These are phyloP conservation scores for Bradysia coprophila DNA, from an alignment of 1,140 invertebrate species.

Conservation along the genomic window DNA sequence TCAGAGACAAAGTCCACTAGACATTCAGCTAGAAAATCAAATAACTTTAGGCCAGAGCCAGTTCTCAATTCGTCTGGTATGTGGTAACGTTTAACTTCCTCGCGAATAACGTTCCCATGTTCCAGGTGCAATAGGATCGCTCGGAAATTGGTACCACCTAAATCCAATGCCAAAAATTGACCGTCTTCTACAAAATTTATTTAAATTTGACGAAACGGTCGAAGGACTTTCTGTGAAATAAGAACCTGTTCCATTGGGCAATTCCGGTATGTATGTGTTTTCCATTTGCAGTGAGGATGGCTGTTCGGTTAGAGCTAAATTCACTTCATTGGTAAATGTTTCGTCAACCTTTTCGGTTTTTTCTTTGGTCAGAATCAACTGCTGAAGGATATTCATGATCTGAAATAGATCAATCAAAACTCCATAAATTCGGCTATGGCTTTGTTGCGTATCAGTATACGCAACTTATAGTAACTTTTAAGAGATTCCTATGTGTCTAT, in stretches of 20 bases:
- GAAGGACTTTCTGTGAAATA: slow-evolving; percentile 3
- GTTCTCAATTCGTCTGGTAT: slow-evolving; percentile 25
- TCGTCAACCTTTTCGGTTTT: slow-evolving; percentile 20
- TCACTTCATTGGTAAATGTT: slow-evolving; percentile 40
- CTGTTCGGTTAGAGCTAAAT: slow-evolving; percentile 51
- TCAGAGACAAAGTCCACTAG: slow-evolving; percentile 72
- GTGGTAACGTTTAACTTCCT: slow-evolving; percentile 28
- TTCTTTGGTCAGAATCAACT: too few species aligned
- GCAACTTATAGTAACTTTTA: too few species aligned
- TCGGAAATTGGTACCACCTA: slow-evolving; percentile 96
- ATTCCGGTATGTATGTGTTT: slow-evolving; percentile 84
- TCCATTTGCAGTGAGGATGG: slow-evolving; percentile 51
- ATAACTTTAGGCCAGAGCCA: slow-evolving; percentile 36
- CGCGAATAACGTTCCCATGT: slow-evolving; percentile 28
- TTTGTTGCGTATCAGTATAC: too few species aligned
- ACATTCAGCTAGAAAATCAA: slow-evolving; percentile 93
- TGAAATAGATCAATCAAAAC: too few species aligned
- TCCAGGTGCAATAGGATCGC: slow-evolving; percentile 74
- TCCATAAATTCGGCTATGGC: too few species aligned
- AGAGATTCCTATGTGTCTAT: too few species aligned
- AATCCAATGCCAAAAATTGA: slow-evolving; percentile 76
- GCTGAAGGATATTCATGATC: too few species aligned
- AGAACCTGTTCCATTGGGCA: slow-evolving; percentile 77
- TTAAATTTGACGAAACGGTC: too few species aligned
- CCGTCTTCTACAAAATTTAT: slow-evolving; percentile 72